Evolutionary conservation across 2,113 vertebrate species (phyloP).

Genomic region (Pseudopodoces humilis): DNA sequence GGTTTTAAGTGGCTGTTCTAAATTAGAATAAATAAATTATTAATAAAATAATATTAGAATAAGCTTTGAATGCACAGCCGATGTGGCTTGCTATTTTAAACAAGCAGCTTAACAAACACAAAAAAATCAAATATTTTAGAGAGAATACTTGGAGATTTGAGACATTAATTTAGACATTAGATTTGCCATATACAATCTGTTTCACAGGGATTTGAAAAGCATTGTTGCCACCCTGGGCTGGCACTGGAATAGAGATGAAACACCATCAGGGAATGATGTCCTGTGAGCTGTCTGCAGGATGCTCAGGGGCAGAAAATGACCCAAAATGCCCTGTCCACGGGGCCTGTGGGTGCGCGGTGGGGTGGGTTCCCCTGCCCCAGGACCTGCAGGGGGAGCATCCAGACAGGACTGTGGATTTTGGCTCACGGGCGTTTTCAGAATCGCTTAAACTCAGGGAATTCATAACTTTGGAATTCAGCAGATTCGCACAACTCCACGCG

Average conservation of each 20-base stretch:
- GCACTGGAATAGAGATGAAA: constrained; percentile 54
- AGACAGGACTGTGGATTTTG: background rate
- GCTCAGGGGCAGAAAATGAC: background rate
- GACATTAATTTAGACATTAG: constrained; percentile 52
- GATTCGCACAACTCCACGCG: background rate
- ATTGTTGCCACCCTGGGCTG: constrained; percentile 65
- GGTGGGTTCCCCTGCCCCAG: background rate
- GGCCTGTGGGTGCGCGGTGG: fast-evolving
- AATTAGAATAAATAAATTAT: constrained; percentile 13
- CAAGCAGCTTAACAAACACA: constrained; percentile 63
- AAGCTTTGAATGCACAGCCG: background rate
- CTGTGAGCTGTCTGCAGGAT: background rate
- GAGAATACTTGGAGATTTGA: constrained; percentile 68
- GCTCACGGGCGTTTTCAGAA: background rate
- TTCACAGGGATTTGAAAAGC: constrained; percentile 67
- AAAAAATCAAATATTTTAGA: constrained; percentile 71
- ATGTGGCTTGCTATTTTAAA: constrained; percentile 25
- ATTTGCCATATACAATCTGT: constrained; percentile 68
- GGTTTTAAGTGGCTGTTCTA: constrained; percentile 45
- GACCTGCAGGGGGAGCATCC: background rate
- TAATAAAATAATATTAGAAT: too few species aligned
- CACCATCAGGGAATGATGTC: background rate
- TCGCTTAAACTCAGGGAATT: background rate
- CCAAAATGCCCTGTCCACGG: fast-evolving
- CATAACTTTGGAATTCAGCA: constrained; percentile 15